phyloP scores from a whole-genome alignment of 92 coral and sea anemone genomes.

The Porites rus region DNA sequence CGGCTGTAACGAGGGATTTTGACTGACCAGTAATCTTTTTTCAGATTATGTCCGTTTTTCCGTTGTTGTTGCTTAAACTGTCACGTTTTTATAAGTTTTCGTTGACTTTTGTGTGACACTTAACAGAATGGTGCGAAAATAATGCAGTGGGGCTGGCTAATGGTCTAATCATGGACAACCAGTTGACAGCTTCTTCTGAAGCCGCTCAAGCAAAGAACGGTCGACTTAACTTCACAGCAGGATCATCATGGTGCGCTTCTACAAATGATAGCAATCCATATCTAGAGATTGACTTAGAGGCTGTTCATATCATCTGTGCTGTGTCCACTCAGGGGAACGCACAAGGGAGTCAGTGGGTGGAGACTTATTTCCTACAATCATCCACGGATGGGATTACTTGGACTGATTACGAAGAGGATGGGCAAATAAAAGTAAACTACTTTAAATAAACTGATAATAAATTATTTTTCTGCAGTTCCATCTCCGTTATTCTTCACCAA shows the following conservation, averaged over 20 bases:
- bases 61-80: too few species aligned
- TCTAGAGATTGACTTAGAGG: constrained; percentile 22
- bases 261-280: constrained; percentile 27
- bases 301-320: not conserved
- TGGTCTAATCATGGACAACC: constrained; percentile 3
- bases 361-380: constrained; percentile 7
- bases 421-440: not conserved
- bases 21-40: too few species aligned
- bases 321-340: too few species aligned
- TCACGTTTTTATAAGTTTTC: too few species aligned
- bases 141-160: not conserved
- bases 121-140: not conserved
- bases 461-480: not conserved
- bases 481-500: not conserved
- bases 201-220: constrained; percentile 18
- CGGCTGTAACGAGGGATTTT: too few species aligned
- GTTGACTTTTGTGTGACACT: not conserved
- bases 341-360: too few species aligned
- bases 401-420: constrained; percentile 1
- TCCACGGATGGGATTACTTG: constrained; percentile 26
- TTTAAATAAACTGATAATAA: not conserved
- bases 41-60: too few species aligned
- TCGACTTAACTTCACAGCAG: constrained; percentile 7
- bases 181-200: not conserved
- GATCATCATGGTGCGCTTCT: constrained; percentile 51